Evolutionary conservation across 2,113 vertebrate species (phyloP).

Genomic region (Suricata suricatta): DNA sequence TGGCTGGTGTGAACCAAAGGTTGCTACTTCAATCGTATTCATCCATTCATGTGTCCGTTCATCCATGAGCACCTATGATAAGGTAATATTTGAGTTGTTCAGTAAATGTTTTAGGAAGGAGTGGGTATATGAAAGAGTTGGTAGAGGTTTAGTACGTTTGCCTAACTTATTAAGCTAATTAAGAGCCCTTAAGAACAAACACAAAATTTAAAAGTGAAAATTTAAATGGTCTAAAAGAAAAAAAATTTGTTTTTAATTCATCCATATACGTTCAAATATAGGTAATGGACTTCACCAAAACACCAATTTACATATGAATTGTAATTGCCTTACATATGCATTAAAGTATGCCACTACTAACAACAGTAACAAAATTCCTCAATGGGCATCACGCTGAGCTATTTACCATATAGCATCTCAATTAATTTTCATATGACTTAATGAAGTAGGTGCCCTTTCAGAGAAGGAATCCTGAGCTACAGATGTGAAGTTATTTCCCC

Average conservation of each 20-base stretch:
- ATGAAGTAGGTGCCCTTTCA: background rate
- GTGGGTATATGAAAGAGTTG: background rate
- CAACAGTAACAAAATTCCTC: background rate
- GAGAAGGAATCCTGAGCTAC: background rate
- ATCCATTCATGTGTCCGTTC: background rate
- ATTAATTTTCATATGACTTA: background rate
- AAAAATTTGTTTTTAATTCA: background rate
- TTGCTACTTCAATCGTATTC: background rate
- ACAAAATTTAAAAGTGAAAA: conserved; percentile 17
- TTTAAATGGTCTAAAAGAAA: background rate
- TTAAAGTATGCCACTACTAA: background rate
- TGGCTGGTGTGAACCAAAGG: background rate
- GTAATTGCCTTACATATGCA: background rate
- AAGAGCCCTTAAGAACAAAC: background rate
- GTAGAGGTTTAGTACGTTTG: background rate
- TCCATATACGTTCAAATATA: background rate
- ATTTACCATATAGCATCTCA: background rate
- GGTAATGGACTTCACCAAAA: background rate
- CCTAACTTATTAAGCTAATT: conserved; percentile 24
- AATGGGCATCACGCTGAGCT: background rate
- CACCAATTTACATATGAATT: background rate
- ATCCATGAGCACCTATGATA: background rate
- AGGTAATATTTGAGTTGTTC: background rate
- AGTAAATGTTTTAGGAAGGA: background rate
- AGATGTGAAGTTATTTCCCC: background rate